These are phyloP conservation scores for Cerastis rubricosa DNA, from an alignment of 2,888 invertebrate species.

Conservation along the genomic window DNA sequence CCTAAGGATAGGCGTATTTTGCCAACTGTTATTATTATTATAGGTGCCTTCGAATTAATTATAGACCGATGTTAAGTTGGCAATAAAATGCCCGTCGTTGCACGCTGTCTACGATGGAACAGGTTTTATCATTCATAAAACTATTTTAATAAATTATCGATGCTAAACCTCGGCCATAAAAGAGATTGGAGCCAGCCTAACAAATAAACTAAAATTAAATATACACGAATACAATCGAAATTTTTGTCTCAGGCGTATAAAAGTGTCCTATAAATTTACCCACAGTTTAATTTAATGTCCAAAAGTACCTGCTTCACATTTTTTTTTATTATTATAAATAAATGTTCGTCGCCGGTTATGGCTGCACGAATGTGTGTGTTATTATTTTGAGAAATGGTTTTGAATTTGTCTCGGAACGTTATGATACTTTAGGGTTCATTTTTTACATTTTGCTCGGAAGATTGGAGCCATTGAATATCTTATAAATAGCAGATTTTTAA, in stretches of 20 bases:
- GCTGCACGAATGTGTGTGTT: slow-evolving; percentile 86
- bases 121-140: slow-evolving; percentile 89
- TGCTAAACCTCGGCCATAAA: slow-evolving; percentile 88
- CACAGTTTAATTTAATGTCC: slow-evolving; percentile 91
- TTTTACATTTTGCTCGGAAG: slow-evolving; percentile 55
- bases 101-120: slow-evolving; percentile 76
- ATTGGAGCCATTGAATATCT: slow-evolving; percentile 51
- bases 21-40: slow-evolving; percentile 36
- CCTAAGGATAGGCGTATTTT: slow-evolving; percentile 21
- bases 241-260: slow-evolving; percentile 91
- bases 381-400: slow-evolving; percentile 90
- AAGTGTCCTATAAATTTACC: slow-evolving; percentile 91
- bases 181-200: slow-evolving; percentile 87
- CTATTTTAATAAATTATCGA: slow-evolving; percentile 89
- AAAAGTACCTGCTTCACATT: slow-evolving; percentile 88
- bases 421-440: slow-evolving; percentile 69
- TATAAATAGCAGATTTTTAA: slow-evolving; percentile 54
- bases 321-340: slow-evolving; percentile 89
- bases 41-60: slow-evolving; percentile 66
- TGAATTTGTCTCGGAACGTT: slow-evolving; percentile 83
- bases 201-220: slow-evolving; percentile 91
- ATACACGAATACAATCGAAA: slow-evolving; percentile 90
- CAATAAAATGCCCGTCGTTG: slow-evolving; percentile 76
- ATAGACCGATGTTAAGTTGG: slow-evolving; percentile 71
- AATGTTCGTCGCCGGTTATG: slow-evolving; percentile 87